These are phyloP conservation scores for Notocelia uddmanniana DNA, from an alignment of 2,888 invertebrate species.

Conservation along the genomic window DNA sequence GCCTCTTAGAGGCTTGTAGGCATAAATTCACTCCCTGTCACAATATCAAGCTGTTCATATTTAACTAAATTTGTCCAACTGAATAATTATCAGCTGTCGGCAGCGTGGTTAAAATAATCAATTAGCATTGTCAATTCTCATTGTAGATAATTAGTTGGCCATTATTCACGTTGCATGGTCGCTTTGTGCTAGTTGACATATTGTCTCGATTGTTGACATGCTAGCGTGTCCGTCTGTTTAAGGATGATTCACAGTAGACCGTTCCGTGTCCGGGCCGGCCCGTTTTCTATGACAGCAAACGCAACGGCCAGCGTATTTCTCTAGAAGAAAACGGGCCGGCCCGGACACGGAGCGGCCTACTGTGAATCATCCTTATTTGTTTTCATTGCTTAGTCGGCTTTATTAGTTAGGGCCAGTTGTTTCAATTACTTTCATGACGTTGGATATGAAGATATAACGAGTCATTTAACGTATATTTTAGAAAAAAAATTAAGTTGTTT, in stretches of 20 bases:
- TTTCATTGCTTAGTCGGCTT: background rate
- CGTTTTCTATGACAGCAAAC: too few relatives aligned
- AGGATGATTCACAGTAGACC: too few relatives aligned
- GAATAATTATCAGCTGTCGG: conserved; percentile 16
- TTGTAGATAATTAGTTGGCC: conserved; percentile 12
- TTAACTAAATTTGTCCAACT: background rate
- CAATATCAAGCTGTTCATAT: background rate
- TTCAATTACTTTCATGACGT: background rate
- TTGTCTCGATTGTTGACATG: conserved; percentile 8
- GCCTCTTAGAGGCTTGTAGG: conserved; percentile 9
- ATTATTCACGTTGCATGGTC: background rate
- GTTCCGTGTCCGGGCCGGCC: too few relatives aligned
- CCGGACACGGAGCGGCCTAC: too few relatives aligned
- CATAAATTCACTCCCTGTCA: background rate
- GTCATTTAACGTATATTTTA: too few relatives aligned
- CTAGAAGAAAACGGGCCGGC: too few relatives aligned
- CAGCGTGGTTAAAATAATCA: conserved; percentile 20
- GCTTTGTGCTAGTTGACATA: conserved; percentile 15
- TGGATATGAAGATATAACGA: too few relatives aligned
- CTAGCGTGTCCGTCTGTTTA: background rate
- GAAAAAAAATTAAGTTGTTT: too few relatives aligned
- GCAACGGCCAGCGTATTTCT: too few relatives aligned
- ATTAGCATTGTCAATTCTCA: conserved; percentile 31
- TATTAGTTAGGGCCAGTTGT: background rate
- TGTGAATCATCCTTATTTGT: too few relatives aligned